phyloP scores from a whole-genome alignment of 2,113 vertebrate species.

The Spea bombifrons region DNA sequence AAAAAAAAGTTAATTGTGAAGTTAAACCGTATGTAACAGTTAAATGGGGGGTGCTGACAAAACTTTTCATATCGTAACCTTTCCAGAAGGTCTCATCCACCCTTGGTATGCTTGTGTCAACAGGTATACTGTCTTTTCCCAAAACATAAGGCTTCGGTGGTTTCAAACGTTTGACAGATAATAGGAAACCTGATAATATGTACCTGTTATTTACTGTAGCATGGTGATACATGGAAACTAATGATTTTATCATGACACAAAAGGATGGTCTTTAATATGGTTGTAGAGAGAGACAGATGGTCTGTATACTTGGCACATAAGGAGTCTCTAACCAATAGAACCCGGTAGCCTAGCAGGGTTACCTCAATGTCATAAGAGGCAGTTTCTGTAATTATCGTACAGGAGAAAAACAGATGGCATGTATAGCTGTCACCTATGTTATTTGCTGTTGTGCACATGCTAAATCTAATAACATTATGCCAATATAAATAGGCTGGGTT shows the following conservation, averaged over 20 bases:
- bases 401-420: not conserved
- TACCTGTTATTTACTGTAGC: not conserved
- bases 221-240: not conserved
- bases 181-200: not conserved
- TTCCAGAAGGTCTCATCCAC: too few relatives aligned
- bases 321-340: conserved; percentile 3
- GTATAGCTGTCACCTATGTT: conserved; percentile 10
- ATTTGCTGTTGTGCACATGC: not conserved
- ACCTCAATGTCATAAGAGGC: not conserved
- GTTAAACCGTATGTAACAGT: too few relatives aligned
- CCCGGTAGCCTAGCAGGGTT: conserved; percentile 5
- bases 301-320: conserved; percentile 9
- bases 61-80: too few relatives aligned
- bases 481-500: not conserved
- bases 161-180: too few relatives aligned
- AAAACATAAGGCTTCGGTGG: too few relatives aligned
- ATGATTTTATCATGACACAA: not conserved
- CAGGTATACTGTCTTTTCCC: too few relatives aligned
- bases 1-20: too few relatives aligned
- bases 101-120: too few relatives aligned
- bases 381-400: not conserved
- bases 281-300: conserved; percentile 24
- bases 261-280: not conserved
- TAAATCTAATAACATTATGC: not conserved
- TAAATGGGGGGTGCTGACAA: too few relatives aligned